These are phyloP conservation scores for Branchellion lobata DNA, from an alignment of 2,888 invertebrate species.

Conservation along the genomic window DNA sequence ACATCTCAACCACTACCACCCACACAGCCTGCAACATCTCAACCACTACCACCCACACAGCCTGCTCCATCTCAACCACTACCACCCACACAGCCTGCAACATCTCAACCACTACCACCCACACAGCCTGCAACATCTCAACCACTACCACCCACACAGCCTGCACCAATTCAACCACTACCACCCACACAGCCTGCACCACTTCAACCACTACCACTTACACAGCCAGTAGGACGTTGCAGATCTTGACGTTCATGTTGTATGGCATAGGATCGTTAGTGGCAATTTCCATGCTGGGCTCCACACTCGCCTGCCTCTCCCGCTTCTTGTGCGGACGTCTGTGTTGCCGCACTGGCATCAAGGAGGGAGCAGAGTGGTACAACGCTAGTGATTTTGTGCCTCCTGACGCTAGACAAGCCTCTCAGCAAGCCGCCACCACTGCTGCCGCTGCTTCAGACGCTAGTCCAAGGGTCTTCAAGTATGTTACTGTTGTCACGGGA, in stretches of 20 bases:
- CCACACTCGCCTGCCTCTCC: conserved; percentile 26
- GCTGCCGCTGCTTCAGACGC: not conserved
- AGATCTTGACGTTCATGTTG: conserved; percentile 35
- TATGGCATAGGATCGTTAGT: conserved; percentile 27
- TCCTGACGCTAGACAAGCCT: not conserved
- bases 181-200: no score
- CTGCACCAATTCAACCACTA: no score
- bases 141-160: no score
- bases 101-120: no score
- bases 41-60: no score
- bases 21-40: no score
- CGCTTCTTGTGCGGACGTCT: conserved; percentile 12
- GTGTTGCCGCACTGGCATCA: conserved; percentile 5
- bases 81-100: no score
- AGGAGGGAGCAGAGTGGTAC: conserved; percentile 39
- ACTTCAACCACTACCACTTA: no score
- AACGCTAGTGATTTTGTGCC: not conserved
- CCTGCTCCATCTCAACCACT: no score
- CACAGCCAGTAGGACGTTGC: conserved; percentile 35
- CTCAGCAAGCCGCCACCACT: not conserved
- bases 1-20: no score
- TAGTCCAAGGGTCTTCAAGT: conserved; percentile 42
- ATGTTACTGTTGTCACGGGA: conserved; percentile 36
- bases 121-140: no score
- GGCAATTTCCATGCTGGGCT: conserved; percentile 33